Base-by-base conservation (phyloP, 2,888 invertebrate genomes). In the Andrena praecox region DNA sequence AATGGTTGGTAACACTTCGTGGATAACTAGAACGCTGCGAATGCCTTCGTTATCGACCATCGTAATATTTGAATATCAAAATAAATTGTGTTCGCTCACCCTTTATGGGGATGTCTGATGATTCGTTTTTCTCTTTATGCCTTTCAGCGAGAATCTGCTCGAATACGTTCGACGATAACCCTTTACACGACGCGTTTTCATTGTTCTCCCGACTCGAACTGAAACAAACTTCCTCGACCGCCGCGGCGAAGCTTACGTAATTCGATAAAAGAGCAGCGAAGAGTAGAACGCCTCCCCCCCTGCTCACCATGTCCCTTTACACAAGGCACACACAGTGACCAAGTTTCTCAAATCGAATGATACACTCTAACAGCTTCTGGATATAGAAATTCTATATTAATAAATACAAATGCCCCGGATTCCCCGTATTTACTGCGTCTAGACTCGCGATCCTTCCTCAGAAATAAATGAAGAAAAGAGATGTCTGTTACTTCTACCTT, bases 231-330 rank as follows among this genome's bases (percentile, higher is more conserved):
- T 69, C 48, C 6, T 60, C 68, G 12, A 31, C 20, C 0, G 77
- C 31, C 6, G 27, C 20, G 10, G 64, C 7, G n/a, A 27, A 16
- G 72, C 33, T 29, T 59, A 64, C 8, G 4, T 35, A 59, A 54
- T 54, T 72, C 16, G 76, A 29, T 8, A 79, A 64, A 7, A 85
- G 31, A 60, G 71, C 24, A 67, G 63, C 33, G 24, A 60, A 59
- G 8, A 77, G 33, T 29, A 67, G 27, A 59, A 70, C 35, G 10
- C 31, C 42, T 66, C 6, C 31, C 7, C 6, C 48, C 24, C 1
- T 42, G 8, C 20, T 12, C 27, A 59, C 0, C 76, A 64, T 74
- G 12, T 31, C 33, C 50, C 16, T 4, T 10, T 10, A 0, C 10
- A 54, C 24, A 12, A 10, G 31, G 16, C 4, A 35, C 33, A 12